Conservation (phyloP, 2,113 vertebrate species). For the Eubucco bourcierii region DNA sequence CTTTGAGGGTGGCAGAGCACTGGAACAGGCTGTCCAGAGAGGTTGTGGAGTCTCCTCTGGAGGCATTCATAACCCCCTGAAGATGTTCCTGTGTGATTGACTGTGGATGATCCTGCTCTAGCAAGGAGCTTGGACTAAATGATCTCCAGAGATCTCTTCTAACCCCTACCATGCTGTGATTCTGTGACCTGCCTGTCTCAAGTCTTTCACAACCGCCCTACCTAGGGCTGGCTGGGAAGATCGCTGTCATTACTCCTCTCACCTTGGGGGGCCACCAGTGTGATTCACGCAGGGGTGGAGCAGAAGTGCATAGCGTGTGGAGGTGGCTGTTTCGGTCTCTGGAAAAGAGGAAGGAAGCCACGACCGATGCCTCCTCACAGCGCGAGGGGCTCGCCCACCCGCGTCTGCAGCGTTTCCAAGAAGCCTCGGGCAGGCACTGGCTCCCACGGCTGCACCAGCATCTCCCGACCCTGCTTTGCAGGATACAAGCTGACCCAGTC, state of each 20-base stretch:
- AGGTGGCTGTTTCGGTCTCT: slow-evolving; percentile 15
- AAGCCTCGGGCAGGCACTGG: rapidly evolving
- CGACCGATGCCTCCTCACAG: background rate
- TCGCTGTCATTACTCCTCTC: background rate
- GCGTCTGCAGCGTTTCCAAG: background rate
- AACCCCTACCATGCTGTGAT: no score
- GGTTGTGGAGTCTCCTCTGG: no score
- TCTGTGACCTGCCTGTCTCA: background rate
- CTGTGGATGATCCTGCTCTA: no score
- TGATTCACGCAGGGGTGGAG: background rate
- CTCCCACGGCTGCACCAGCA: background rate
- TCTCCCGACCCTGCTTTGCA: rapidly evolving
- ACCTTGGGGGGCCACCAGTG: background rate
- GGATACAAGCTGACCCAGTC: rapidly evolving
- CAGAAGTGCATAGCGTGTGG: background rate
- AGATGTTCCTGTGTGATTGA: no score
- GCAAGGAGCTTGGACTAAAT: no score
- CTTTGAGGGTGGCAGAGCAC: no score
- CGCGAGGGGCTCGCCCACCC: background rate
- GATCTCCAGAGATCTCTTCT: no score
- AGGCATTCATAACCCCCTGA: no score
- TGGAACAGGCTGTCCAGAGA: no score
- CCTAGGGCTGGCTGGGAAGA: background rate
- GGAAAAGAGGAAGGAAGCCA: slow-evolving; percentile 72
- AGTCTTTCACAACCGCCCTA: background rate